A percentile compares a stretch with the other conserved stretches of the same genome.
Conservation (phyloP, 2,888 invertebrate genomes). For the Aromia moschata region DNA sequence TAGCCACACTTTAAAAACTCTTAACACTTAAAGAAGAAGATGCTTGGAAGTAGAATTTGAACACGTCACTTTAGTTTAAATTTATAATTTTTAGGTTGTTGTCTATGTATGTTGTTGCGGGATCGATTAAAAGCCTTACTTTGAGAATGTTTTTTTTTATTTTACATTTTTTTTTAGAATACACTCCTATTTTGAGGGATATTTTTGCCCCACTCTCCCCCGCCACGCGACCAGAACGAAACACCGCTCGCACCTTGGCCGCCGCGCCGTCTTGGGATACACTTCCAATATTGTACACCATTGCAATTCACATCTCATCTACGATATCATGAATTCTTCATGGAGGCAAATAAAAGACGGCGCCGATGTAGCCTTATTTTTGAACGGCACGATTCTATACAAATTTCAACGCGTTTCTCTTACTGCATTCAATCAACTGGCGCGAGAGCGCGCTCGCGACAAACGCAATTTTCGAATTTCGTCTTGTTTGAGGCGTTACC, state of each 20-base stretch:
- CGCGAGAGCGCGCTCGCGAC: slow-evolving; percentile 1
- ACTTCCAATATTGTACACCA: slow-evolving; percentile 50
- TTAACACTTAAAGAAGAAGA: no score
- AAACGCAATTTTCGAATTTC: slow-evolving; percentile 18
- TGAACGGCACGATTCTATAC: slow-evolving; percentile 47
- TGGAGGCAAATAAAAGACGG: slow-evolving; percentile 53
- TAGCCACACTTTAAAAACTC: no score
- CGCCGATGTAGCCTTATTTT: slow-evolving; percentile 52
- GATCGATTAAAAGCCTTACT: no score
- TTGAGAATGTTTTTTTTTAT: no score
- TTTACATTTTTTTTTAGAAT: no score
- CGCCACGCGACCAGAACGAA: neutral
- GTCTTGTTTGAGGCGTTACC: slow-evolving; percentile 3
- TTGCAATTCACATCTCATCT: slow-evolving; percentile 59
- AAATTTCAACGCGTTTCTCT: slow-evolving; percentile 3
- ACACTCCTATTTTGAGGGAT: no score
- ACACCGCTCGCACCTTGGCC: slow-evolving; percentile 39
- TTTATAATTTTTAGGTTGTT: no score
- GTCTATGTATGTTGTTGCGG: no score
- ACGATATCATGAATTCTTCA: slow-evolving; percentile 59
- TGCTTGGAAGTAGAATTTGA: no score
- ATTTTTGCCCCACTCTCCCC: neutral
- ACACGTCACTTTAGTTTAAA: no score
- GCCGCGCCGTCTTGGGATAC: slow-evolving; percentile 46
- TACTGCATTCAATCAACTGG: slow-evolving; percentile 16